These are phyloP conservation scores for Odontothrips loti DNA, from an alignment of 2,888 invertebrate species.

Conservation along the genomic window DNA sequence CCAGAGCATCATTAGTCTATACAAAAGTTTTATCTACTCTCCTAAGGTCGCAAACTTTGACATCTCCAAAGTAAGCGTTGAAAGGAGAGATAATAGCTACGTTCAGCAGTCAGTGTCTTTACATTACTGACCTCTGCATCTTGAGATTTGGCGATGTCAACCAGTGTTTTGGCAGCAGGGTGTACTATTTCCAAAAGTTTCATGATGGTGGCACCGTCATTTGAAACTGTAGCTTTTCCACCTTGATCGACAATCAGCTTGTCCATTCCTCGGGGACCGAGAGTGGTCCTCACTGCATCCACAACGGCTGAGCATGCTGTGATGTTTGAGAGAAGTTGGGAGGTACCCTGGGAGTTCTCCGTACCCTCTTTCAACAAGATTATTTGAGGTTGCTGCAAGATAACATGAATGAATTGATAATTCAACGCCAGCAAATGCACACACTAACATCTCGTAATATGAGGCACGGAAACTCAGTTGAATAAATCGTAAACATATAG, in stretches of 20 bases:
- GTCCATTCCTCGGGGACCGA: constrained; percentile 99
- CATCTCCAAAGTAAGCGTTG: neutral
- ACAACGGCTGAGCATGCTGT: constrained; percentile 94
- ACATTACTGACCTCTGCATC: constrained; percentile 79
- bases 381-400: constrained; percentile 90
- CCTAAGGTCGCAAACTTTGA: neutral
- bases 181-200: constrained; percentile 97
- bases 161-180: constrained; percentile 95
- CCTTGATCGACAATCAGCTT: constrained; percentile 89
- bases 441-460: neutral
- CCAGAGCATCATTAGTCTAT: neutral
- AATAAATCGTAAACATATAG: neutral
- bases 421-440: neutral
- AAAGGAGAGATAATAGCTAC: neutral
- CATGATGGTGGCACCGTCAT: constrained; percentile 98
- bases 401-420: constrained; percentile 41
- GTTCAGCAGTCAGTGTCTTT: neutral
- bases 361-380: constrained; percentile 96
- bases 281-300: constrained; percentile 93
- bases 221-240: constrained; percentile 94
- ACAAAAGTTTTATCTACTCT: neutral
- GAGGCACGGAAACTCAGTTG: neutral
- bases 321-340: constrained; percentile 94
- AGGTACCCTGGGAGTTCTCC: constrained; percentile 91
- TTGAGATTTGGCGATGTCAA: constrained; percentile 98